phyloP scores from a whole-genome alignment of 2,797 vertebrate species.

The Bufotes viridis region DNA sequence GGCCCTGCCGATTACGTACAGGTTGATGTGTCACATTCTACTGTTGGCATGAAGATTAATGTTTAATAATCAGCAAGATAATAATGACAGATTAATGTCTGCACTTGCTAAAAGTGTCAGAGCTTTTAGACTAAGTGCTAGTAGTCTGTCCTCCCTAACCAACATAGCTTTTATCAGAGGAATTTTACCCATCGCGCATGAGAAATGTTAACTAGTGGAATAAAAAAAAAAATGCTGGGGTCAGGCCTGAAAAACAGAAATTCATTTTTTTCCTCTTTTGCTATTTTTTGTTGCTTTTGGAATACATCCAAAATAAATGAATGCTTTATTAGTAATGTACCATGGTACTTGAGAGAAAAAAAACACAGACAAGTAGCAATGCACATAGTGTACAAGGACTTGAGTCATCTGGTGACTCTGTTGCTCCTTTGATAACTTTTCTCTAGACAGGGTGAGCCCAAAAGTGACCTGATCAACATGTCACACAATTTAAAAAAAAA shows the following conservation, averaged over 20 bases:
- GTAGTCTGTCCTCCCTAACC: constrained; percentile 61
- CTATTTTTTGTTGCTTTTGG: constrained; percentile 74
- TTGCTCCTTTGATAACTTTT: constrained; percentile 58
- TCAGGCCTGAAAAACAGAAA: constrained; percentile 76
- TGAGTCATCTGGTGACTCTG: constrained; percentile 55
- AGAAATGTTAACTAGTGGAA: constrained; percentile 77
- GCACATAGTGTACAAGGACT: constrained; percentile 57
- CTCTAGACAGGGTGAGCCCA: constrained; percentile 42
- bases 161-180: constrained; percentile 66
- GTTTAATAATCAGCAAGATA: constrained; percentile 4
- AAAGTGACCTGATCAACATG: background rate
- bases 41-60: constrained; percentile 24
- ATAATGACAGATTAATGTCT: constrained; percentile 42
- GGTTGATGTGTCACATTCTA: background rate
- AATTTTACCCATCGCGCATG: constrained; percentile 74
- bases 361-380: constrained; percentile 65
- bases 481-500: background rate
- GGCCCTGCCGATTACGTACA: background rate
- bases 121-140: constrained; percentile 62
- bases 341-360: constrained; percentile 66
- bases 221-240: constrained; percentile 76
- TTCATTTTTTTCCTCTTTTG: constrained; percentile 71
- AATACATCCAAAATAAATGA: constrained; percentile 68
- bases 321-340: constrained; percentile 71
- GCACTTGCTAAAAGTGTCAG: constrained; percentile 56